Percentiles rank a stretch among this genome's conserved stretches.
These are phyloP conservation scores for Parelbella ahira DNA, from an alignment of 2,888 invertebrate species.

Conservation along the genomic window DNA sequence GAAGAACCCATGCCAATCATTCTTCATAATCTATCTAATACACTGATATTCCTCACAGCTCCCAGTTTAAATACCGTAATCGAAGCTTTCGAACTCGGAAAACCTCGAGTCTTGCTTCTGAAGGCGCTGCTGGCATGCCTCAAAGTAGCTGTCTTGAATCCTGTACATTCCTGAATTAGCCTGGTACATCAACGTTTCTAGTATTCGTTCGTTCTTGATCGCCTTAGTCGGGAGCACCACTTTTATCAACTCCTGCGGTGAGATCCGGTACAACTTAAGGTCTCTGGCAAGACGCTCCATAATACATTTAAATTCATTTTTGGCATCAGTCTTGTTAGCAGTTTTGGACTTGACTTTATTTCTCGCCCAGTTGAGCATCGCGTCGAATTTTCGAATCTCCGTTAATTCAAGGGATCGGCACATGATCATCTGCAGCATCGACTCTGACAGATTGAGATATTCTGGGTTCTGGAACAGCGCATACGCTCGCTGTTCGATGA, in stretches of 20 bases:
- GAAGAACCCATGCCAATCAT: conserved; percentile 64
- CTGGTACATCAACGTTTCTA: conserved; percentile 96
- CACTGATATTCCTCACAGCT: conserved; percentile 77
- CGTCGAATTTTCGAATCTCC: conserved; percentile 95
- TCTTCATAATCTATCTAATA: conserved; percentile 72
- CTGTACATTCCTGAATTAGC: conserved; percentile 96
- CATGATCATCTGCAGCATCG: conserved; percentile 97
- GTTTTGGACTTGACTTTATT: conserved; percentile 90
- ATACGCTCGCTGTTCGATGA: conserved; percentile 92
- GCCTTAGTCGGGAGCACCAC: conserved; percentile 96
- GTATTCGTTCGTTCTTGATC: conserved; percentile 93
- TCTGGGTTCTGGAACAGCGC: conserved; percentile 91
- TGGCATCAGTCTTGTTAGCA: conserved; percentile 89
- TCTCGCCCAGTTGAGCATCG: conserved; percentile 94
- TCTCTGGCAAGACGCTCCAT: conserved; percentile 95
- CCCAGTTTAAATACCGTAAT: conserved; percentile 83
- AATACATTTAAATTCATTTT: conserved; percentile 94
- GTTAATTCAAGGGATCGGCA: conserved; percentile 93
- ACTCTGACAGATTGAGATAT: conserved; percentile 93
- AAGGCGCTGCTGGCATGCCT: conserved; percentile 91
- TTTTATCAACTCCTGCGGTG: conserved; percentile 95
- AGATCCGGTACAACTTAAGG: conserved; percentile 93
- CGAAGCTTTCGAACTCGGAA: conserved; percentile 90
- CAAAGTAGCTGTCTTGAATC: conserved; percentile 92
- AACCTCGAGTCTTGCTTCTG: conserved; percentile 94